Percentiles rank a stretch among this genome's conserved stretches.
Conservation (phyloP, 2,888 invertebrate genomes). For the Spatulosminthurus flaviceps region DNA sequence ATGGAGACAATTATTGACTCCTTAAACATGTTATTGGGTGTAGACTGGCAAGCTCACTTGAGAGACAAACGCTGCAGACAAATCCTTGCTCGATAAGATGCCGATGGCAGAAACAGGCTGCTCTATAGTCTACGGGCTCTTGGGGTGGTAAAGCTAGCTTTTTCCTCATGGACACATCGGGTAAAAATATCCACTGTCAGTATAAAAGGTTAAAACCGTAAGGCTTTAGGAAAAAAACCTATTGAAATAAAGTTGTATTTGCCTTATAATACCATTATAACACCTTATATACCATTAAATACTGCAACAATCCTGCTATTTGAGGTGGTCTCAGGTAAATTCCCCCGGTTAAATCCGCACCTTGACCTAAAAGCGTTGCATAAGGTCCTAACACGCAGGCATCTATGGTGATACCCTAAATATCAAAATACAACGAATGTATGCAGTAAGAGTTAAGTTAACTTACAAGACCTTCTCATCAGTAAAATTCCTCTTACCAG, state of each 20-base stretch:
- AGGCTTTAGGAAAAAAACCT: too few species aligned
- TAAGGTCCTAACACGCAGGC: constrained; percentile 93
- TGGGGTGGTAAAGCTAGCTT: constrained; percentile 88
- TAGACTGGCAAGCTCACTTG: constrained; percentile 73
- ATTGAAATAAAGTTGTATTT: too few species aligned
- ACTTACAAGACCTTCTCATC: too few species aligned
- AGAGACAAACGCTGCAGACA: constrained; percentile 97
- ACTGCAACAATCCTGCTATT: constrained; percentile 84
- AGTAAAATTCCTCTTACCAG: constrained; percentile 66
- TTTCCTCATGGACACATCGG: constrained; percentile 80
- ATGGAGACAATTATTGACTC: constrained; percentile 16
- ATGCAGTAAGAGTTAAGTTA: too few species aligned
- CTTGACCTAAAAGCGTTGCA: constrained; percentile 90
- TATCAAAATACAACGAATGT: too few species aligned
- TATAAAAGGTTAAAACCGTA: too few species aligned
- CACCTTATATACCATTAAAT: constrained; percentile 88
- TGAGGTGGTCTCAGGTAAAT: constrained; percentile 89
- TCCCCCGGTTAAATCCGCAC: constrained; percentile 95
- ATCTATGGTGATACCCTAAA: constrained; percentile 81
- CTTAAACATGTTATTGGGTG: neutral
- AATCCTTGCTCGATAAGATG: constrained; percentile 95
- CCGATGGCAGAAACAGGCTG: constrained; percentile 97
- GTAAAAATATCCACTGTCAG: constrained; percentile 89
- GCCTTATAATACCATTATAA: too few species aligned
- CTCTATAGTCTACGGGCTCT: constrained; percentile 92